Percentiles rank a stretch among this genome's conserved stretches.
phyloP scores from a whole-genome alignment of 2,797 vertebrate species.

The Rhabdophis nuchalis region DNA sequence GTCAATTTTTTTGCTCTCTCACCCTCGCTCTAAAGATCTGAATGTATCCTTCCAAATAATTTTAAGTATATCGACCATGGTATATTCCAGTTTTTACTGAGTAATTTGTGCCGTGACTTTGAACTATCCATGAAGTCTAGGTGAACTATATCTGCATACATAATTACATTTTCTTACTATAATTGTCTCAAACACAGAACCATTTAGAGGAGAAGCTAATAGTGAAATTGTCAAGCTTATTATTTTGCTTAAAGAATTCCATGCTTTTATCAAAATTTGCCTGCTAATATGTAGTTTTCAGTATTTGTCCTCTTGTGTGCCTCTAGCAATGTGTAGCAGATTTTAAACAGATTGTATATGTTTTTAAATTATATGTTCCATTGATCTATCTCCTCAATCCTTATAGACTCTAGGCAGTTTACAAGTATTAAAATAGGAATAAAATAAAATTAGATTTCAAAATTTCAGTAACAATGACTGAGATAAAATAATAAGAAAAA shows the following conservation, averaged over 20 bases:
- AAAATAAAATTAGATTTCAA: background rate
- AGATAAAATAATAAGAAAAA: background rate
- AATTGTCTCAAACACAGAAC: background rate
- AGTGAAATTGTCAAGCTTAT: background rate
- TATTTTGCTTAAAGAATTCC: background rate
- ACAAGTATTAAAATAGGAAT: background rate
- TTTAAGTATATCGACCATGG: background rate
- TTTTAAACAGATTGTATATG: background rate
- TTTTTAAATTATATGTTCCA: background rate
- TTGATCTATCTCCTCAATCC: background rate
- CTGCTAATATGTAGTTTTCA: background rate
- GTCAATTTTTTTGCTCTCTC: background rate
- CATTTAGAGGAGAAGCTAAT: background rate
- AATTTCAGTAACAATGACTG: background rate
- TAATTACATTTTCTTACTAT: background rate
- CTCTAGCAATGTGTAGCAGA: background rate
- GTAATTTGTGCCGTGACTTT: background rate
- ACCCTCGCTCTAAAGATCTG: background rate
- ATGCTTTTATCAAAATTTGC: background rate
- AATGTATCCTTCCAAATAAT: background rate
- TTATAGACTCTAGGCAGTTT: background rate
- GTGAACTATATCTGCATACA: background rate
- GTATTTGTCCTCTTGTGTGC: background rate
- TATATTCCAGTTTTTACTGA: background rate
- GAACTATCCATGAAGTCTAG: background rate